phyloP scores from a whole-genome alignment of 2,888 invertebrate species.

The Acleris holmiana region DNA sequence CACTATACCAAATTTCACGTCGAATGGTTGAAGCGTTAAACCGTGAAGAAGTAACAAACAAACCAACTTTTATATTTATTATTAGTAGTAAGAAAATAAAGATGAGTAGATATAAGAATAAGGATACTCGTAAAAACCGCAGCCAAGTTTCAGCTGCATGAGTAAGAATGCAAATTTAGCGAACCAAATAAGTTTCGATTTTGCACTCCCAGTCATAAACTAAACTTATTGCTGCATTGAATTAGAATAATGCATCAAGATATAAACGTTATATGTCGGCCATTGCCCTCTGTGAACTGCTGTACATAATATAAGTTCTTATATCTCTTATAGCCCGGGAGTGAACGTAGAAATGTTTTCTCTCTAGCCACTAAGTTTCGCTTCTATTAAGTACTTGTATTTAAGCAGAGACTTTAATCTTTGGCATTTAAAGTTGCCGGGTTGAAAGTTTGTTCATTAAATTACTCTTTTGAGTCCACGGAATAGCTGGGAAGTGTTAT shows the following conservation, averaged over 20 bases:
- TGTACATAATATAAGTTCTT: neutral
- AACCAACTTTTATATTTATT: no score
- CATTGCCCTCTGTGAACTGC: constrained; percentile 9
- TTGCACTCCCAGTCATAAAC: neutral
- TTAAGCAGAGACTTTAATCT: constrained; percentile 36
- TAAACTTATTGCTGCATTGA: constrained; percentile 13
- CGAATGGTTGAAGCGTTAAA: no score
- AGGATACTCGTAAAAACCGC: no score
- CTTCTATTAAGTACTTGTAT: constrained; percentile 35
- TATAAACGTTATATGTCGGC: constrained; percentile 1
- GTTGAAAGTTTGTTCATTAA: constrained; percentile 36
- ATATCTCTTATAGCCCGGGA: neutral
- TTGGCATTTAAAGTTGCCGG: constrained; percentile 30
- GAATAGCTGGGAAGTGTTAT: constrained; percentile 19
- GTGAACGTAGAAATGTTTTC: constrained; percentile 18
- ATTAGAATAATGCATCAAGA: constrained; percentile 9
- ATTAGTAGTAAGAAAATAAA: no score
- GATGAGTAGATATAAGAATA: no score
- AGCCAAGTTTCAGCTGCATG: neutral
- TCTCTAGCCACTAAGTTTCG: constrained; percentile 22
- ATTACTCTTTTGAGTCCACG: constrained; percentile 27
- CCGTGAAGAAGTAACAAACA: no score
- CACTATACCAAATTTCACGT: no score
- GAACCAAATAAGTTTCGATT: neutral
- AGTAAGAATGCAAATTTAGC: neutral